These are phyloP conservation scores for Cyrtonyx montezumae DNA, from an alignment of 2,113 vertebrate genomes.

Conservation along the genomic window DNA sequence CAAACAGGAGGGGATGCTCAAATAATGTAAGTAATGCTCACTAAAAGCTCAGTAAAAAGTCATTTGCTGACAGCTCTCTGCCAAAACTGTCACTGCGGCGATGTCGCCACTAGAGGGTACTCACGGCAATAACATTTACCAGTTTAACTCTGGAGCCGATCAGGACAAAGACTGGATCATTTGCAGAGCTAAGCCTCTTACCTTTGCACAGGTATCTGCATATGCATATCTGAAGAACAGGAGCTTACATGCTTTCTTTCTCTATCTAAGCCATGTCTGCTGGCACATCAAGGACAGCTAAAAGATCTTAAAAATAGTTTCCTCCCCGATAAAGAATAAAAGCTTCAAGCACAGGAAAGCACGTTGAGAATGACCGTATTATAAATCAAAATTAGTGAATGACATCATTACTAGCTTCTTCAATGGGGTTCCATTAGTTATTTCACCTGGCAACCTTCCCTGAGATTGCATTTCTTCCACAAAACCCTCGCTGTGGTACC, in stretches of 20 bases:
- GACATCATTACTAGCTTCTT: neutral
- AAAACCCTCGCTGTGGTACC: neutral
- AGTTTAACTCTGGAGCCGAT: neutral
- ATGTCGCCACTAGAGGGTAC: slow-evolving; percentile 62
- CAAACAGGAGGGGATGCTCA: neutral
- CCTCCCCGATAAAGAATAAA: neutral
- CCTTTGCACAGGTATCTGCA: neutral
- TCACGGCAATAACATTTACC: neutral
- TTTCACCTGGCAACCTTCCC: neutral
- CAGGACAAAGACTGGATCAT: neutral
- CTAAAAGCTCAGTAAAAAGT: neutral
- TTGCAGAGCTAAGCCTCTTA: slow-evolving; percentile 19
- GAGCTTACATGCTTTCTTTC: neutral
- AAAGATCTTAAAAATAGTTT: neutral
- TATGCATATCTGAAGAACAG: neutral
- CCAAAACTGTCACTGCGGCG: neutral
- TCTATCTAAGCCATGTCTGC: neutral
- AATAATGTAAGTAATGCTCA: neutral
- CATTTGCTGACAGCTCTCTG: neutral
- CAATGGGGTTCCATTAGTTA: neutral
- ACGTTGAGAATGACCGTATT: neutral
- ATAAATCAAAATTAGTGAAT: neutral
- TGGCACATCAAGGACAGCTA: neutral
- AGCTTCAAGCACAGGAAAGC: neutral
- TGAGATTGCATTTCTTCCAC: neutral